Conservation (phyloP, 1,140 invertebrate species). For the Nephotettix cincticeps region DNA sequence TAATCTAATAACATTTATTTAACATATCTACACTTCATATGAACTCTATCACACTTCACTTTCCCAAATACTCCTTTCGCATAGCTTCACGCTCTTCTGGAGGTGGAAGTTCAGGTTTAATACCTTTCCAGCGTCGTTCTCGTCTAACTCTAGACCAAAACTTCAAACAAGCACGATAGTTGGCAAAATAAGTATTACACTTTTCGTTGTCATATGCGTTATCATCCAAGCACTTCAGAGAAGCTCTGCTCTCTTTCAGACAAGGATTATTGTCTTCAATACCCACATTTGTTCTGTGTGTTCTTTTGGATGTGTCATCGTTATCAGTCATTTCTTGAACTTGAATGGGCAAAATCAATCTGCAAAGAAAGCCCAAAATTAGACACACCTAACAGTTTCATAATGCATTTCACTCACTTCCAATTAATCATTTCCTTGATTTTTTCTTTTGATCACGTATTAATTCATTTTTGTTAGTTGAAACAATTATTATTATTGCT, state of each 20-base stretch:
- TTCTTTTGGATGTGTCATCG: neutral
- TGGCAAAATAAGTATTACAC: neutral
- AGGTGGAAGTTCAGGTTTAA: neutral
- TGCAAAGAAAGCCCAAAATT: neutral
- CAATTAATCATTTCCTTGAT: no score
- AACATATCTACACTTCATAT: no score
- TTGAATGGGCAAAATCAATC: neutral
- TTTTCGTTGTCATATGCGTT: neutral
- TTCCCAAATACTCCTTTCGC: neutral
- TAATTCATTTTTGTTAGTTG: no score
- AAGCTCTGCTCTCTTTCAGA: neutral
- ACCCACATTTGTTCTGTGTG: neutral
- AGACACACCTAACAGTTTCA: neutral
- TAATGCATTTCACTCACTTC: neutral
- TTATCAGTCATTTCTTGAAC: neutral
- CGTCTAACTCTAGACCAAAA: neutral
- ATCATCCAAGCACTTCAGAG: neutral
- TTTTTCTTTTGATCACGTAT: no score
- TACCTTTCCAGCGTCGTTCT: neutral
- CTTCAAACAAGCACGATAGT: neutral
- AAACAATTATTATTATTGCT: no score
- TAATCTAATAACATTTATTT: no score
- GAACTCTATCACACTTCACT: no score
- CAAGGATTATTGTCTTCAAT: neutral
- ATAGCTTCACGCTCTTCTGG: neutral